Base-by-base conservation (phyloP, 2,888 invertebrate genomes). In the Metopia argyrocephala region DNA sequence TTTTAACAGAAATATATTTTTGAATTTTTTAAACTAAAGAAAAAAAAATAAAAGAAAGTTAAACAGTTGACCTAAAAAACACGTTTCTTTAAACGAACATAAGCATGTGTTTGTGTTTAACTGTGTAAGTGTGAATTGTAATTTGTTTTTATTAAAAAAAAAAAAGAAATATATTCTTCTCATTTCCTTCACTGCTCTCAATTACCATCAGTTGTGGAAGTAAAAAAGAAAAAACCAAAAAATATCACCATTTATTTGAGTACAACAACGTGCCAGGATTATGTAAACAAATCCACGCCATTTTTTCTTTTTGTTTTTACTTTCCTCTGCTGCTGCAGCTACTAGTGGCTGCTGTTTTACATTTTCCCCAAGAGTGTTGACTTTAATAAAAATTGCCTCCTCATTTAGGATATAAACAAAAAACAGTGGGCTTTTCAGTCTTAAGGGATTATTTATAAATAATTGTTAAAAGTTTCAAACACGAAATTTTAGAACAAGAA, bases 191-290 rank as follows among this genome's bases (percentile, higher is more conserved):
- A 46, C 6, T 66, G 31, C 18, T 54, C 12, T 6, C 21, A 46
- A 52, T 18, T 20, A 31, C 6, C 31, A 23, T 52, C 23, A 68
- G 3, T 57, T 57, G 69, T 69, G 31, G 31, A 9, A 31, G 4
- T 23, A 69, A 56, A 45, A 3, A 23, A 56, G 25, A n/a, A 56
- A 46, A 48, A 65, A 25, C 12, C 18, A 12, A n/a, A 56, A 18
- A 48, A 54, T 45, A 31, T 61, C 52, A 68, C 38, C 66, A 50
- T 48, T 78, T 71, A 20, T 20, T 54, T 61, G 54, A 48, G 28
- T 59, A 28, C 31, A 25, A 62, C 56, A 76, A 80, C 76, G 71
- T 76, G 73, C 66, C 54, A 66, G 81, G 81, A 81, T 81, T 81
- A 81, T 81, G 78, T 78, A 81, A 81, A 81, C 76, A 78, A 69